These are phyloP conservation scores for Cyrtorhinus lividipennis DNA, from an alignment of 1,140 invertebrate species.

Conservation along the genomic window DNA sequence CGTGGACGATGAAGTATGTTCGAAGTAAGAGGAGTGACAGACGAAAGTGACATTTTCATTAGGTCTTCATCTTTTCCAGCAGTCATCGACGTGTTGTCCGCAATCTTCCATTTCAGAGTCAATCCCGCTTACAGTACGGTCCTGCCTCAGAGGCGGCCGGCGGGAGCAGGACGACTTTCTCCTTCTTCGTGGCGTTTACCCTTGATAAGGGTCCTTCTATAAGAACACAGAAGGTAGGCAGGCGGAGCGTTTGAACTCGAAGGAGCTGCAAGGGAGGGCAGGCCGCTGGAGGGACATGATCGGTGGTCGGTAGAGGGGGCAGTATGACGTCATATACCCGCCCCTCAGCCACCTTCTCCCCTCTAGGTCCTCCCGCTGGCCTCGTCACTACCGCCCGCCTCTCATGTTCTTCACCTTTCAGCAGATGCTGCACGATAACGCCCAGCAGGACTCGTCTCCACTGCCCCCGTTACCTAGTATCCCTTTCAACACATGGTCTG, in stretches of 20 bases:
- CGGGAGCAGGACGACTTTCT: too few relatives aligned
- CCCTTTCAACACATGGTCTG: too few relatives aligned
- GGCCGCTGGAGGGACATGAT: constrained; percentile 4
- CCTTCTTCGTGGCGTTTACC: too few relatives aligned
- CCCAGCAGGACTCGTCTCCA: constrained; percentile 6
- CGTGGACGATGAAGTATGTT: too few relatives aligned
- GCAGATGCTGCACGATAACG: constrained; percentile 4
- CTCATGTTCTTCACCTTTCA: constrained; percentile 16
- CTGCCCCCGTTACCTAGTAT: background rate
- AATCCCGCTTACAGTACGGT: too few relatives aligned
- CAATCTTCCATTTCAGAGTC: too few relatives aligned
- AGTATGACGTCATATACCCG: constrained; percentile 12
- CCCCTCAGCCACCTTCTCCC: constrained; percentile 21
- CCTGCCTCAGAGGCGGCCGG: too few relatives aligned
- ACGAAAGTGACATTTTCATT: too few relatives aligned
- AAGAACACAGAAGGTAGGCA: background rate
- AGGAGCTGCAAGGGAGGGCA: background rate
- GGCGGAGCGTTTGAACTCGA: background rate
- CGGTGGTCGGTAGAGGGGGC: background rate
- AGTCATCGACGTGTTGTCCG: too few relatives aligned
- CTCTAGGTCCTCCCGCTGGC: constrained; percentile 12
- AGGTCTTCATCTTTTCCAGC: too few relatives aligned
- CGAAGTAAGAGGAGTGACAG: too few relatives aligned
- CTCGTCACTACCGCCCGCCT: constrained; percentile 10
- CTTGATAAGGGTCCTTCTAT: too few relatives aligned